Evolutionary conservation across 2,113 vertebrate species (phyloP).

Genomic region (Pagrus major): DNA sequence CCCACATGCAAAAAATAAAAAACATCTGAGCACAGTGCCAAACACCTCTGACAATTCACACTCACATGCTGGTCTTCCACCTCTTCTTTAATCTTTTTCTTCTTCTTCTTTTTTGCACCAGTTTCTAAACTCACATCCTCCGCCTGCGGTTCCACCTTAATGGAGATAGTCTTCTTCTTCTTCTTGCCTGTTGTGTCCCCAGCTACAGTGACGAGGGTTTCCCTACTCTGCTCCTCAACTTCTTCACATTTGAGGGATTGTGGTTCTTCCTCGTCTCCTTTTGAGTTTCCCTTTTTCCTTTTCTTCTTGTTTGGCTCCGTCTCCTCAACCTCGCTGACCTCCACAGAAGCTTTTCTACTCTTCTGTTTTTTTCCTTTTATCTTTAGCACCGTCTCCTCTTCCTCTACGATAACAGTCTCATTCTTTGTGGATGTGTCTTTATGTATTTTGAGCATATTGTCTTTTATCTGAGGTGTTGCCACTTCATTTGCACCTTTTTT

Average conservation of each 20-base stretch:
- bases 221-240: background rate
- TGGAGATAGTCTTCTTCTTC: constrained; percentile 29
- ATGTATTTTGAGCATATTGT: constrained; percentile 17
- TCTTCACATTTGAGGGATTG: background rate
- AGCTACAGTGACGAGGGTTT: background rate
- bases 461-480: constrained; percentile 7
- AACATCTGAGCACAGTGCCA: background rate
- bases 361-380: constrained; percentile 43
- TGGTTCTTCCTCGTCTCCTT: background rate
- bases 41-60: background rate
- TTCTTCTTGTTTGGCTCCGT: constrained; percentile 56
- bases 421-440: background rate
- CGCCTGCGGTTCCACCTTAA: background rate
- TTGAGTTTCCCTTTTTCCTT: constrained; percentile 27
- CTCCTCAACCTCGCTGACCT: constrained; percentile 12
- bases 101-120: constrained; percentile 39
- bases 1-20: background rate
- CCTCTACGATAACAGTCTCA: background rate
- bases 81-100: constrained; percentile 55
- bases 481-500: constrained; percentile 10
- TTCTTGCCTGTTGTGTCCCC: constrained; percentile 13
- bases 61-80: constrained; percentile 50
- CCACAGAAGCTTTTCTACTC: constrained; percentile 1
- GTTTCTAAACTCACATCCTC: background rate
- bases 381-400: background rate